Evolutionary conservation across 2,888 invertebrate genomes (phyloP).

Genomic region (Synanthedon vespiformis): DNA sequence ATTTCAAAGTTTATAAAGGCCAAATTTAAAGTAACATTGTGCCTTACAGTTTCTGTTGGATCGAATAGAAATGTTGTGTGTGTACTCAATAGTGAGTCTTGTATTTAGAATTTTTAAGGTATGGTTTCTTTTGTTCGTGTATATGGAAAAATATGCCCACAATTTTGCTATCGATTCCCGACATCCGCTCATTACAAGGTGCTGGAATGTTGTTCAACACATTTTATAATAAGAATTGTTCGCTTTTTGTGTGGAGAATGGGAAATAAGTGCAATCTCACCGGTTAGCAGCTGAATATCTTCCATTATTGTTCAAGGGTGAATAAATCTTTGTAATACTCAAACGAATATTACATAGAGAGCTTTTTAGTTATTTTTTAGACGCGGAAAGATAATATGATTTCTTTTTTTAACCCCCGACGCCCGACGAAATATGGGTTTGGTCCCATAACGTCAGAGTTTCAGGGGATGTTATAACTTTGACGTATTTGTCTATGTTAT

Average conservation of each 20-base stretch:
- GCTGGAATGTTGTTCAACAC: constrained; percentile 59
- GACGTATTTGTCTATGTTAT: no score
- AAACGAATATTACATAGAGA: no score
- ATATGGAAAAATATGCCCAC: constrained; percentile 55
- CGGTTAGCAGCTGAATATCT: not conserved
- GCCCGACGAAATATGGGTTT: no score
- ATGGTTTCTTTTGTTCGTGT: constrained; percentile 11
- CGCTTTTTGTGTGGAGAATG: constrained; percentile 26
- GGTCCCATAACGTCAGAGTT: no score
- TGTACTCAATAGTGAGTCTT: constrained; percentile 23
- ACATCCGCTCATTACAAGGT: constrained; percentile 65
- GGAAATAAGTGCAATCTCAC: constrained; percentile 28
- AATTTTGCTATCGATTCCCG: constrained; percentile 62
- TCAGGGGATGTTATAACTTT: no score
- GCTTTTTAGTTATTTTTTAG: no score
- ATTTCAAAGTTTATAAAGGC: constrained; percentile 37
- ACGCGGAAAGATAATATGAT: no score
- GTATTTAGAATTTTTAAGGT: constrained; percentile 1
- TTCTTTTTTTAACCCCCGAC: no score
- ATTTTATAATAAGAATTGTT: constrained; percentile 50
- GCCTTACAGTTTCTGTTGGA: constrained; percentile 28
- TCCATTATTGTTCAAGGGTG: not conserved
- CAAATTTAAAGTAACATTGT: constrained; percentile 37
- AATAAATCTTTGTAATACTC: not conserved
- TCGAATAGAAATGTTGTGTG: constrained; percentile 18